Conservation (phyloP, 2,113 vertebrate genomes). For the Aix galericulata region DNA sequence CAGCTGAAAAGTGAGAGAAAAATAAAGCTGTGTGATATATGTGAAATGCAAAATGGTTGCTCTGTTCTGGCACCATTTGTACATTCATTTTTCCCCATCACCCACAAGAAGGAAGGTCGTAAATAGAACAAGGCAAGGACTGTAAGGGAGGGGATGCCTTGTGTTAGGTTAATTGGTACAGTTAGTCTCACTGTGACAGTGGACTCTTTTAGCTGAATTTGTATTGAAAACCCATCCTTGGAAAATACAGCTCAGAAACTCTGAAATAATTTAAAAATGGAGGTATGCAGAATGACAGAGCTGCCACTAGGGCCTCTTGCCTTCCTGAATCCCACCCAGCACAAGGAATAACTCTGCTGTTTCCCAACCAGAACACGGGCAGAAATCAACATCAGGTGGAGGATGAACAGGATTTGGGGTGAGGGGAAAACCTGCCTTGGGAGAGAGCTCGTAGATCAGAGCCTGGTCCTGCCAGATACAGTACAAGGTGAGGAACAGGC, state of each 20-base stretch:
- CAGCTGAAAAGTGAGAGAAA: conserved; percentile 65
- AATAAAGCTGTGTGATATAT: conserved; percentile 55
- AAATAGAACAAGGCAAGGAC: background rate
- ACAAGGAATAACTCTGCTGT: background rate
- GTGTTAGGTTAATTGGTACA: background rate
- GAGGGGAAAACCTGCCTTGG: background rate
- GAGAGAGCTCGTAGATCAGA: background rate
- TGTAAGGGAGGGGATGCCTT: background rate
- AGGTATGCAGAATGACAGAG: background rate
- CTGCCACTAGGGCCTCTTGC: background rate
- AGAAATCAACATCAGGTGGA: background rate
- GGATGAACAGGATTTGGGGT: background rate
- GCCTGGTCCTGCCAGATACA: background rate
- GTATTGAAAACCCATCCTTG: background rate
- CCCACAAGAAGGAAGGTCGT: background rate
- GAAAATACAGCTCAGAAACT: background rate
- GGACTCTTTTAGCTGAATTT: background rate
- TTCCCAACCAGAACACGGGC: background rate
- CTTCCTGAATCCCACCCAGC: background rate
- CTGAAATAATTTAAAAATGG: background rate
- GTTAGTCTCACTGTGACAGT: background rate
- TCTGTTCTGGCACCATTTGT: conserved; percentile 14
- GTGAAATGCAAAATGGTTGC: conserved; percentile 33
- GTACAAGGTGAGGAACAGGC: background rate
- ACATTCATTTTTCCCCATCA: background rate